Evolutionary conservation across 2,113 vertebrate genomes (phyloP).

Genomic region (Mus musculus): DNA sequence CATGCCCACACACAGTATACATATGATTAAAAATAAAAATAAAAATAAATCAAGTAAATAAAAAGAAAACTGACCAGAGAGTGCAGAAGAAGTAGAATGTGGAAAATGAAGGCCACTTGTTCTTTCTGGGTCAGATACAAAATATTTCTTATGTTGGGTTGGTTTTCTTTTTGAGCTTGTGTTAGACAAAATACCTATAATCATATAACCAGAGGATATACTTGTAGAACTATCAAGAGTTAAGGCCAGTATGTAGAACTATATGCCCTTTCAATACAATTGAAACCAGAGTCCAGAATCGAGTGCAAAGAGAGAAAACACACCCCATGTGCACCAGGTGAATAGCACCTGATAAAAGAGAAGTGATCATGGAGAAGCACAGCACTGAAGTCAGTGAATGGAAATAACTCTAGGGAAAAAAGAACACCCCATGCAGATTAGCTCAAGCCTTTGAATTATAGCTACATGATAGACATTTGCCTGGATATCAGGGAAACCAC

Average conservation of each 20-base stretch:
- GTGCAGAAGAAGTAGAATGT: neutral
- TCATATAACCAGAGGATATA: neutral
- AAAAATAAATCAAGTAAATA: neutral
- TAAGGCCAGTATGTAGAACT: neutral
- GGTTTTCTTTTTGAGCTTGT: neutral
- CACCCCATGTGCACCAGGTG: neutral
- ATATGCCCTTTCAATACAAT: neutral
- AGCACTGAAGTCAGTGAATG: neutral
- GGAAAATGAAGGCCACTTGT: neutral
- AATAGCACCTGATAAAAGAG: neutral
- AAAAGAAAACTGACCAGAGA: neutral
- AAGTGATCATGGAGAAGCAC: no score
- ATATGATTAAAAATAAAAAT: neutral
- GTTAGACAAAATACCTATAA: neutral
- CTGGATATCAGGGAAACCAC: neutral
- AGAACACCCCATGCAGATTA: neutral
- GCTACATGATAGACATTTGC: no score
- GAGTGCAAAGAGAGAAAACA: neutral
- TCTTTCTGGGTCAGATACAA: neutral
- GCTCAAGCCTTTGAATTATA: neutral
- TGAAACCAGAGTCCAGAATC: neutral
- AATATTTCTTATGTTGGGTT: neutral
- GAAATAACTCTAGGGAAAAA: no score
- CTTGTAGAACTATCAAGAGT: neutral
- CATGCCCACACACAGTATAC: no score